phyloP scores from a whole-genome alignment of 2,888 invertebrate genomes.

The Diarsia rubi region DNA sequence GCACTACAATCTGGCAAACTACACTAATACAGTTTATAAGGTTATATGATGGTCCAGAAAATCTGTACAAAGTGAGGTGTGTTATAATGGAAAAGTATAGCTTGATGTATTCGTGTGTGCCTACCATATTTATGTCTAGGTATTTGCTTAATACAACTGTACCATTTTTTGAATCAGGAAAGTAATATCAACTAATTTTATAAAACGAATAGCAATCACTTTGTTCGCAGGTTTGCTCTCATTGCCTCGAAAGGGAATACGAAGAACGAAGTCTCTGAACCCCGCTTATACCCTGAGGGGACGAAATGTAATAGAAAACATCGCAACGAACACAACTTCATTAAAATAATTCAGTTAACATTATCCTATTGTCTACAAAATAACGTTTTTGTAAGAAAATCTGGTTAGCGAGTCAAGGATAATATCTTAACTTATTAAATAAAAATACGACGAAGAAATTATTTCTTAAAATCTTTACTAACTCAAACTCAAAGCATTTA shows the following conservation, averaged over 20 bases:
- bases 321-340: slow-evolving; percentile 3
- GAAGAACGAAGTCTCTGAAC: slow-evolving; percentile 25
- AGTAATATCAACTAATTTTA: too few relatives aligned
- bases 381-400: slow-evolving; percentile 15
- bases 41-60: too few relatives aligned
- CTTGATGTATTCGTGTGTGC: not conserved
- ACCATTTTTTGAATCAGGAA: not conserved
- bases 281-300: slow-evolving; percentile 4
- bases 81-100: too few relatives aligned
- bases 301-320: slow-evolving; percentile 17
- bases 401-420: not conserved
- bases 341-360: slow-evolving; percentile 31
- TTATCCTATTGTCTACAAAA: slow-evolving; percentile 12
- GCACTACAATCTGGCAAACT: not conserved
- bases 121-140: not conserved
- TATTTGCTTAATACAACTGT: not conserved
- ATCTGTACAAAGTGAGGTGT: too few relatives aligned
- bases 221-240: slow-evolving; percentile 24
- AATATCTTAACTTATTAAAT: not conserved
- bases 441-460: not conserved
- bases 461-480: not conserved
- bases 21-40: too few relatives aligned
- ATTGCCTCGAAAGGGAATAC: slow-evolving; percentile 8
- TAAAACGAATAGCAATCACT: slow-evolving; percentile 37
- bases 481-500: too few relatives aligned